Percentiles rank a stretch among this genome's conserved stretches.
Conservation (phyloP, 2,888 invertebrate species). For the Eupithecia pulchellata region DNA sequence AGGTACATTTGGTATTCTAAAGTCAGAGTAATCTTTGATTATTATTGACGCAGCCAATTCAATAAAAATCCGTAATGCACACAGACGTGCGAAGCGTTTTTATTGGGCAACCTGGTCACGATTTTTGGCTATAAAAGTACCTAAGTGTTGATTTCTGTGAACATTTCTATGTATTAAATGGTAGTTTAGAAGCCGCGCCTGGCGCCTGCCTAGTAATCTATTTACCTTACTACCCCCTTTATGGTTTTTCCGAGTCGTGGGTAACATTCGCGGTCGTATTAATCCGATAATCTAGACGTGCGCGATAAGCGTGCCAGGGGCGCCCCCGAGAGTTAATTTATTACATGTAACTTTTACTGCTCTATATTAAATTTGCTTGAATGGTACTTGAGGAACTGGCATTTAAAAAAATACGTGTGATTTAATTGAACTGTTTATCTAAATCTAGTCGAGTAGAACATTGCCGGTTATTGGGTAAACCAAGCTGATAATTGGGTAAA, state of each 20-base stretch:
- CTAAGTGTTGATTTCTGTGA: conserved; percentile 70
- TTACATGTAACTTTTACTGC: conserved; percentile 20
- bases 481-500: no score
- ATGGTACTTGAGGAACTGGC: background rate
- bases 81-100: conserved; percentile 45
- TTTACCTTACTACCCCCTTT: conserved; percentile 73
- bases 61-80: conserved; percentile 24
- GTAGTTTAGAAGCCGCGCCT: conserved; percentile 67
- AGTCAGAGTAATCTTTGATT: conserved; percentile 17
- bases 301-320: conserved; percentile 37
- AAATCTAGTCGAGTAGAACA: background rate
- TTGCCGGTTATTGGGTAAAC: no score
- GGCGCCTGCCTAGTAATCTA: conserved; percentile 65
- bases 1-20: conserved; percentile 13
- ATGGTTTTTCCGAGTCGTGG: conserved; percentile 63
- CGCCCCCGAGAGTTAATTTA: conserved; percentile 32
- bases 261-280: conserved; percentile 57
- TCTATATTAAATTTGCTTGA: conserved; percentile 16
- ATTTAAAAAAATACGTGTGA: background rate
- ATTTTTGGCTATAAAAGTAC: conserved; percentile 61
- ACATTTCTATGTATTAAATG: conserved; percentile 73
- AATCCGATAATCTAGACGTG: conserved; percentile 42
- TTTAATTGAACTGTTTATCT: background rate
- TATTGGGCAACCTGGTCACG: conserved; percentile 63
- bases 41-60: conserved; percentile 22